Evolutionary conservation across 2,797 vertebrate genomes (phyloP).

Genomic region (Tokudaia tokunoshimensis): DNA sequence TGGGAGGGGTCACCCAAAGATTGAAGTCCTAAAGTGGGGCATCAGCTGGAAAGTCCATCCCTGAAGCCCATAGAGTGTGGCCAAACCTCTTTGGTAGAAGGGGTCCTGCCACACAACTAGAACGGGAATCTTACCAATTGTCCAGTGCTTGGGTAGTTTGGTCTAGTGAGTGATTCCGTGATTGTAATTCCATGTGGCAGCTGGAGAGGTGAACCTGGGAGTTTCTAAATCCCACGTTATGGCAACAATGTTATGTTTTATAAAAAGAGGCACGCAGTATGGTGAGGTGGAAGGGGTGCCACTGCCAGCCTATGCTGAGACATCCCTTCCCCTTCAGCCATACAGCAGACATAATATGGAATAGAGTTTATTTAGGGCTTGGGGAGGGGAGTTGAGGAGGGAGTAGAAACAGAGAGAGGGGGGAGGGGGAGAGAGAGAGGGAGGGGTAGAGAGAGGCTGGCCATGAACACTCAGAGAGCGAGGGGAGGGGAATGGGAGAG

Average conservation of each 20-base stretch:
- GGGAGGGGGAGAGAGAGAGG: no score
- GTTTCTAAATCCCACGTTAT: background rate
- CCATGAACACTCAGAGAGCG: no score
- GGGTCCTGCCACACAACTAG: no score
- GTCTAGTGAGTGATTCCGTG: background rate
- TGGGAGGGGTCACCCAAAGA: background rate
- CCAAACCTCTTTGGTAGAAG: background rate
- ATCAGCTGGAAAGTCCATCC: background rate
- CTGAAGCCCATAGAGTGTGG: background rate
- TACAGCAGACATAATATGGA: background rate
- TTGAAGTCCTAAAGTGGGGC: background rate
- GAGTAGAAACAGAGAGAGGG: background rate
- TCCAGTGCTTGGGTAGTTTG: background rate
- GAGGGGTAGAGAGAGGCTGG: no score
- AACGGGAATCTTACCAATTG: background rate
- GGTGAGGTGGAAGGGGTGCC: background rate
- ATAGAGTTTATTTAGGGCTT: background rate
- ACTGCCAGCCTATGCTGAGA: background rate
- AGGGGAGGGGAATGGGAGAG: no score
- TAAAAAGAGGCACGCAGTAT: background rate
- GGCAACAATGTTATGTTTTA: background rate
- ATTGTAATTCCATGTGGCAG: background rate
- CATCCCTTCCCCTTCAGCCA: background rate
- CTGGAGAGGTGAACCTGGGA: background rate
- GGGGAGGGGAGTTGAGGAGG: background rate